Base-by-base conservation (phyloP, 2,888 invertebrate species). In the Lottia gigantea region DNA sequence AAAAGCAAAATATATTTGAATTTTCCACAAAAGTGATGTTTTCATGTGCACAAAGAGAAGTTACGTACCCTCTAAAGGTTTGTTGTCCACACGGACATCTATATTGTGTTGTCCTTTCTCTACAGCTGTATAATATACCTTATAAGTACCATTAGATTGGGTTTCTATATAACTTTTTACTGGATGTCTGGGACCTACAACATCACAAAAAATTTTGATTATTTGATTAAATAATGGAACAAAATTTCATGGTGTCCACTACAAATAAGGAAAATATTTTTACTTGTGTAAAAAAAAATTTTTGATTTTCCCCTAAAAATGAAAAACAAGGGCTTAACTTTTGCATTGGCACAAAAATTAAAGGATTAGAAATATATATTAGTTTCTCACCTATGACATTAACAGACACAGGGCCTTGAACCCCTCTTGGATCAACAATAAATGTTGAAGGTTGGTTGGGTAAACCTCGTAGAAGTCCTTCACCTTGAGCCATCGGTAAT, bases 101-200 rank as follows among this genome's bases (percentile, higher is more conserved):
- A 98, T 93, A 87, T 96, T 95, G 86, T 96, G 97, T 49, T 93
- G 92, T 0, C 98, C 98, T 16, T 95, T 94, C 83, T 95, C 95
- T 0, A 93, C 92, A 0, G 98, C 97, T 0, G 94, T 92, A 88
- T 97, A 98, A 0, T 95, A 93, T 62, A 96, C 95, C 76, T 94
- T 93, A 92, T 95, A 96, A 77, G 95, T 80, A 49, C 95, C 94
- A 67, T 89, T 87, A 23, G 86, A 85, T 68, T 89, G 72, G 3
- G 70, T 64, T 40, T 72, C 70, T 40, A 77, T 71, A 31, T 74
- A 66, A 47, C 73, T 70, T n/a, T 66, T 66, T 4, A 74, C 75
- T 14, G 74, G 65, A n/a, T 72, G 71, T 0, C 67, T 63, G 2
- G 77, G 77, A 47, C 77, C 77, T 77, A 49, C 3, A 31, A 62